Percentiles rank a stretch among this genome's conserved stretches.
Evolutionary conservation across 2,113 vertebrate genomes (phyloP).

Genomic region (Notothenia coriiceps): DNA sequence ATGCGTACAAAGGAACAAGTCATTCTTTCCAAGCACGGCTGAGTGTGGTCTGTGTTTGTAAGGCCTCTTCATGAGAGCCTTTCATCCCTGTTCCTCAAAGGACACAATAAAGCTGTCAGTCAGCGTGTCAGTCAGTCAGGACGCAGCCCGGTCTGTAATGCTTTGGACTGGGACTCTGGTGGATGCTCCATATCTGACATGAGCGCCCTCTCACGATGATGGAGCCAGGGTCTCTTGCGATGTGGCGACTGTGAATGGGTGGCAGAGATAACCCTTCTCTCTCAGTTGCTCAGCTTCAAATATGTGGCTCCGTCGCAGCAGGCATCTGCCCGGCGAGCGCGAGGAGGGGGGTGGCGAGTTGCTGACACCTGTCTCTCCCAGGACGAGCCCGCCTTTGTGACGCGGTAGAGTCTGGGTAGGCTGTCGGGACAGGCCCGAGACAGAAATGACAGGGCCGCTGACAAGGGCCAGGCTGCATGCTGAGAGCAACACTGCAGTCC

Average conservation of each 20-base stretch:
- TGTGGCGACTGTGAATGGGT: constrained; percentile 40
- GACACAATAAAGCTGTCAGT: constrained; percentile 73
- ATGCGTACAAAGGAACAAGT: constrained; percentile 62
- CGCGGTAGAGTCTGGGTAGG: constrained; percentile 46
- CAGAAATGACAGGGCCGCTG: constrained; percentile 68
- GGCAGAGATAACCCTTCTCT: constrained; percentile 61
- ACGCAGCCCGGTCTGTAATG: constrained; percentile 35
- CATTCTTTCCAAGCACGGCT: constrained; percentile 49
- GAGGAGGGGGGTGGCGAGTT: background rate
- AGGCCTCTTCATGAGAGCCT: constrained; percentile 64
- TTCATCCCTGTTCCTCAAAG: constrained; percentile 69
- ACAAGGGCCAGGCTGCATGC: constrained; percentile 63
- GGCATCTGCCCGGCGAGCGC: constrained; percentile 55
- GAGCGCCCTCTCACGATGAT: constrained; percentile 42
- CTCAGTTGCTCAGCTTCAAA: constrained; percentile 65
- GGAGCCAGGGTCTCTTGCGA: constrained; percentile 47
- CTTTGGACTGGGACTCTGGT: constrained; percentile 61
- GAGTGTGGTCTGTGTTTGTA: constrained; percentile 56
- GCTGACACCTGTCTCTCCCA: constrained; percentile 77
- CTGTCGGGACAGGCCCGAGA: constrained; percentile 59
- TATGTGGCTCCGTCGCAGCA: constrained; percentile 40
- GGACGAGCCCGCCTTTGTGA: constrained; percentile 64
- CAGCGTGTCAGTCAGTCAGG: constrained; percentile 62
- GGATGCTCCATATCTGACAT: constrained; percentile 64
- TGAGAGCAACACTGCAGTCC: constrained; percentile 61